These are phyloP conservation scores for Brachymystax lenok DNA, from an alignment of 2,797 vertebrate genomes.

Conservation along the genomic window DNA sequence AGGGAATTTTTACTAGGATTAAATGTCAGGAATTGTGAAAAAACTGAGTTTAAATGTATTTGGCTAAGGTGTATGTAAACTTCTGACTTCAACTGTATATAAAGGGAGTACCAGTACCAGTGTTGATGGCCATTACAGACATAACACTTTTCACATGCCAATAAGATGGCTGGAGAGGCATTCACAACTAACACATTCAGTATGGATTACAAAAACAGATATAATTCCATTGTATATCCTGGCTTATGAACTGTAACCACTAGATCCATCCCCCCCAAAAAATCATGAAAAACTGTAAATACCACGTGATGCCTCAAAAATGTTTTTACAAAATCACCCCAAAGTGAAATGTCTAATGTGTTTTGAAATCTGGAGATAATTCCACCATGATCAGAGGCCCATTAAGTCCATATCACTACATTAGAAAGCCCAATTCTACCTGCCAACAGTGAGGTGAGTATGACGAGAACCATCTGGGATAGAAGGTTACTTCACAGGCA, in stretches of 20 bases:
- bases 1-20: too few relatives aligned
- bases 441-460: constrained; percentile 19
- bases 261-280: too few relatives aligned
- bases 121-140: constrained; percentile 24
- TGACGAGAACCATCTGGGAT: constrained; percentile 48
- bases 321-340: not conserved
- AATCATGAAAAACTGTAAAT: not conserved
- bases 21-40: too few relatives aligned
- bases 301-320: not conserved
- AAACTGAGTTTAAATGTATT: too few relatives aligned
- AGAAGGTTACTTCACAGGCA: constrained; percentile 47
- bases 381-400: not conserved
- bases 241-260: too few relatives aligned
- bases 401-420: constrained; percentile 11
- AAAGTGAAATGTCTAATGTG: not conserved
- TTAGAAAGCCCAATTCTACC: constrained; percentile 34
- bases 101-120: too few relatives aligned
- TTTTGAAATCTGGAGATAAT: not conserved
- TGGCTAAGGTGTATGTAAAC: too few relatives aligned
- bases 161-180: not conserved
- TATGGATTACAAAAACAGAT: too few relatives aligned
- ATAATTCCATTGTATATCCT: too few relatives aligned
- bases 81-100: too few relatives aligned
- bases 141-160: not conserved
- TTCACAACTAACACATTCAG: not conserved